These are phyloP conservation scores for Cassiopea xamachana DNA, from an alignment of 30 jellyfish, hydroid and myxozoan genomes.

Conservation along the genomic window DNA sequence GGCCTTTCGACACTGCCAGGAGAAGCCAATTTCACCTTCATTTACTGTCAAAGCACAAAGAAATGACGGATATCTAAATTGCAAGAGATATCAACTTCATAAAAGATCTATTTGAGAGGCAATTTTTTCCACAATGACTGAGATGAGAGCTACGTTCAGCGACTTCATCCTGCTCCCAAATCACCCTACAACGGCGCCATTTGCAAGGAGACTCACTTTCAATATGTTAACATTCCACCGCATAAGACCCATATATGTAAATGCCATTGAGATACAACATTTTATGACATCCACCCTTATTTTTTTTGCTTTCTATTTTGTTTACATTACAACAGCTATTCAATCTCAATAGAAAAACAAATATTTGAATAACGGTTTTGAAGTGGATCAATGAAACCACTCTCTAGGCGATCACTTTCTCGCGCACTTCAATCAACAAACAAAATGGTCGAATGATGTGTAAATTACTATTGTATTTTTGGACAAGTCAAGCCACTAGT, in stretches of 20 bases:
- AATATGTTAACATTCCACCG: neutral
- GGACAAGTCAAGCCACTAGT: too few species aligned
- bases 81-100: neutral
- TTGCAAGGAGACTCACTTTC: conserved; percentile 19
- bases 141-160: neutral
- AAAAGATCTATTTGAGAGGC: neutral
- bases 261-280: too few species aligned
- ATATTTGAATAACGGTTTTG: too few species aligned
- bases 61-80: neutral
- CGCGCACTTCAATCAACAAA: too few species aligned
- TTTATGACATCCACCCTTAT: too few species aligned
- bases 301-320: too few species aligned
- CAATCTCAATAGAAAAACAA: too few species aligned
- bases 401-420: too few species aligned
- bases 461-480: too few species aligned
- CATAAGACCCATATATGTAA: neutral
- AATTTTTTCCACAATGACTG: neutral
- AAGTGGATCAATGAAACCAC: too few species aligned
- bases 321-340: too few species aligned
- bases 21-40: neutral
- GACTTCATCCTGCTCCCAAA: neutral
- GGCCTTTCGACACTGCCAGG: neutral
- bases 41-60: neutral
- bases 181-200: conserved; percentile 15
- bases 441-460: too few species aligned